A percentile compares a stretch with the other conserved stretches of the same genome.
phyloP scores from a whole-genome alignment of 2,888 invertebrate species.

The Tachina lurida region DNA sequence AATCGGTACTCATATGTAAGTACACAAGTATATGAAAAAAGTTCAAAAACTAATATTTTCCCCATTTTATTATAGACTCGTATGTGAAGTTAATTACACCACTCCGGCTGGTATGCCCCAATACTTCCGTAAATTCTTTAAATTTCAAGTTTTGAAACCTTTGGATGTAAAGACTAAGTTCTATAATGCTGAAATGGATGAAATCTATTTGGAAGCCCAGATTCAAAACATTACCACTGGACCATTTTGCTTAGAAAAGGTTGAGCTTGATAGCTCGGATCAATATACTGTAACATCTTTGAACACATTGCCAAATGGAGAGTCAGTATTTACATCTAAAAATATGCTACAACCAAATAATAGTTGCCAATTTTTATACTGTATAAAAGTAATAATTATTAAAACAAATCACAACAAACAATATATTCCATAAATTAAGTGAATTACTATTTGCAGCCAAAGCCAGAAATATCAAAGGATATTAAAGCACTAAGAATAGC shows the following conservation, averaged over 20 bases:
- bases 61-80: constrained; percentile 85
- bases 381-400: constrained; percentile 85
- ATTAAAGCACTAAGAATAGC: constrained; percentile 91
- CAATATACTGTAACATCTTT: constrained; percentile 92
- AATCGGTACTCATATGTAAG: constrained; percentile 97
- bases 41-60: neutral
- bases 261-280: constrained; percentile 95
- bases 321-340: constrained; percentile 90
- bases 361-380: constrained; percentile 97
- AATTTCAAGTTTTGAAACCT: constrained; percentile 98
- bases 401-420: neutral
- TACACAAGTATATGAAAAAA: neutral
- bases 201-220: constrained; percentile 89
- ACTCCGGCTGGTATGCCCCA: constrained; percentile 89
- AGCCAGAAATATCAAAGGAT: constrained; percentile 89
- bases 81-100: constrained; percentile 97
- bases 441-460: constrained; percentile 84
- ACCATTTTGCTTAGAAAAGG: constrained; percentile 96
- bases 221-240: constrained; percentile 97
- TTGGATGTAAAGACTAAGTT: constrained; percentile 99
- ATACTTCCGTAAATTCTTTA: constrained; percentile 98
- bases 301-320: constrained; percentile 86
- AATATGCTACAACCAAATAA: constrained; percentile 94
- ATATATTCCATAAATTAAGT: neutral
- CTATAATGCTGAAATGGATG: constrained; percentile 95